A percentile compares a stretch with the other conserved stretches of the same genome.
Conservation (phyloP, 2,888 invertebrate species). For the Hypolimnas misippus region DNA sequence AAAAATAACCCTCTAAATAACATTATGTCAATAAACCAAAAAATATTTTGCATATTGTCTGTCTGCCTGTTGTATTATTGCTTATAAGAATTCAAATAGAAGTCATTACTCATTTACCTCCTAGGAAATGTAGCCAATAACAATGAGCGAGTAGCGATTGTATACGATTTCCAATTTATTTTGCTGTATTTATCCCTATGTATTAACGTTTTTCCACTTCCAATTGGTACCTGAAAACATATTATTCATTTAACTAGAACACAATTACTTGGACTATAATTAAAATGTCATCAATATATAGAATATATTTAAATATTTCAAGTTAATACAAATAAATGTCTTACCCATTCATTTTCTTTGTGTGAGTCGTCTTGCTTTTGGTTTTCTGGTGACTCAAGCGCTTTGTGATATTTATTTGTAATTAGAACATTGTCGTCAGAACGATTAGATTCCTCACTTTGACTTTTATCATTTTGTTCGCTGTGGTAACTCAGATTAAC, state of each 20-base stretch:
- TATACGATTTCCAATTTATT: conserved; percentile 77
- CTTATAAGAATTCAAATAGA: not conserved
- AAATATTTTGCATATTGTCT: no score
- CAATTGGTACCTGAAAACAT: conserved; percentile 70
- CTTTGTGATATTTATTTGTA: conserved; percentile 48
- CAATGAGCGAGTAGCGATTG: conserved; percentile 76
- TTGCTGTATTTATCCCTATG: conserved; percentile 65
- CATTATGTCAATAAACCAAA: no score
- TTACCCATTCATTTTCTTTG: conserved; percentile 46
- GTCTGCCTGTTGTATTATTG: no score
- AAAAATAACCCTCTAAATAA: no score
- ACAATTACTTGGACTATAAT: no score
- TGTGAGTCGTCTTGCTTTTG: conserved; percentile 2
- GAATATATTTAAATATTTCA: no score
- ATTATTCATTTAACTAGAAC: not conserved
- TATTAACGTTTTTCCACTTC: conserved; percentile 73
- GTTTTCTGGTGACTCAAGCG: conserved; percentile 1
- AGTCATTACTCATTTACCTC: conserved; percentile 51
- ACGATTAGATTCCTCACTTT: conserved; percentile 48
- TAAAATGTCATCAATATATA: no score
- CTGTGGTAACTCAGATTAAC: conserved; percentile 50
- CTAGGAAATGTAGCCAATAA: conserved; percentile 75
- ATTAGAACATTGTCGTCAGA: conserved; percentile 52
- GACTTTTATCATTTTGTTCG: conserved; percentile 41
- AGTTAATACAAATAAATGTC: no score